Evolutionary conservation across 2,888 invertebrate genomes (phyloP), one percentile per base, ranked within the genome.

Genomic region (Mythimna albipuncta): DNA sequence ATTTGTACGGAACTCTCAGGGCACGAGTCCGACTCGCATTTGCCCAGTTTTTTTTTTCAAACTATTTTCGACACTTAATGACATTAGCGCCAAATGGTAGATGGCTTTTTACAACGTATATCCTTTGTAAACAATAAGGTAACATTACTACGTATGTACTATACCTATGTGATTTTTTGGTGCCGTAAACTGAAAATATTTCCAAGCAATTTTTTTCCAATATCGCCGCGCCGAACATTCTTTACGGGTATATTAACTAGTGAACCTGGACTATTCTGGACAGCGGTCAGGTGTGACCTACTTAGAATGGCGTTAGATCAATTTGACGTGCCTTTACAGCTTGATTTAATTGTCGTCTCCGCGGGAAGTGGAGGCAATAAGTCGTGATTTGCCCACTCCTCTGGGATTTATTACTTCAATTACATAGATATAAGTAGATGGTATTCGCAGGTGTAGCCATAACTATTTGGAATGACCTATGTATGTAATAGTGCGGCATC

Each of bases 321-420:
- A 81, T 85, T 86, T 83, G 86, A 87, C 84, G 72, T 84, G 84
- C 84, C 87, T 88, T 90, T 88, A 84, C 69, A 82, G 82, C 82
- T 88, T 90, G 91, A 90, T 92, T 92, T 90, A 91, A 92, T 91
- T 91, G 89, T 88, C 85, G 82, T 85, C 79, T 87, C 76, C 85
- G 84, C 77, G 87, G 84, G 83, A 87, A 85, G 86, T 87, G 86
- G 85, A 69, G 86, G 88, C 91, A 89, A 87, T 91, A 92, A 89
- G 89, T 91, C 87, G 89, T 87, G 90, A 91, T 91, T 91, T 87
- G 88, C 86, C 82, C 75, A 84, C 83, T 85, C 85, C 81, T 59
- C 64, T 44, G 77, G 85, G 89, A 92, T 92, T 93, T 92, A 92
- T 92, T 88, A 85, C 87, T 85, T 86, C 89, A 91, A 92, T 90